Evolutionary conservation across 2,797 vertebrate species (phyloP).

Genomic region (Carcharodon carcharias): DNA sequence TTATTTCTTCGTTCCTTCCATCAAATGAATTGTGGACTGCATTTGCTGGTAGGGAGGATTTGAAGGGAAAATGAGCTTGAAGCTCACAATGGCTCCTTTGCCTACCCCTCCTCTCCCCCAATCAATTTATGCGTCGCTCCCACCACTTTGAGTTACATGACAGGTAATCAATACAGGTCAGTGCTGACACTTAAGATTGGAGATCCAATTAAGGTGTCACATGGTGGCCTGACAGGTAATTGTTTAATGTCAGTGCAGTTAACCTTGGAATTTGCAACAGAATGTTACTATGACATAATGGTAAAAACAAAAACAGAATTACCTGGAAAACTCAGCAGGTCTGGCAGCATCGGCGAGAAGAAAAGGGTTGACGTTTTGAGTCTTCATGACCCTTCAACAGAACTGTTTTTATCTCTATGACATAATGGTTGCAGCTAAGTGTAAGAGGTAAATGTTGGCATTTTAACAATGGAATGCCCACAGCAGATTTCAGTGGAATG

Average conservation of each 20-base stretch:
- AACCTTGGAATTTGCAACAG: neutral
- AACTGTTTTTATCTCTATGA: no score
- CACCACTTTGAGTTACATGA: neutral
- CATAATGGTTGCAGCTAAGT: neutral
- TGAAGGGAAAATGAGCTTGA: neutral
- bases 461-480: neutral
- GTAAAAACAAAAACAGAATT: no score
- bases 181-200: neutral
- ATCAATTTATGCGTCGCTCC: neutral
- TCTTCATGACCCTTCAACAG: no score
- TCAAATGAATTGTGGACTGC: neutral
- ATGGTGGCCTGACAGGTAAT: neutral
- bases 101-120: neutral
- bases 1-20: neutral
- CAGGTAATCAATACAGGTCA: slow-evolving; percentile 20
- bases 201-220: neutral
- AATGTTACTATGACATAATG: neutral
- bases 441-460: neutral
- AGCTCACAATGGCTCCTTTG: neutral
- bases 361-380: no score
- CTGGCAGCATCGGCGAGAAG: no score
- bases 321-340: no score
- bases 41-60: neutral
- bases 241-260: neutral
- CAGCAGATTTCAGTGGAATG: neutral